Percentiles rank a stretch among this genome's conserved stretches.
Conservation (phyloP, 2,113 vertebrate genomes). For the Prionailurus bengalensis region DNA sequence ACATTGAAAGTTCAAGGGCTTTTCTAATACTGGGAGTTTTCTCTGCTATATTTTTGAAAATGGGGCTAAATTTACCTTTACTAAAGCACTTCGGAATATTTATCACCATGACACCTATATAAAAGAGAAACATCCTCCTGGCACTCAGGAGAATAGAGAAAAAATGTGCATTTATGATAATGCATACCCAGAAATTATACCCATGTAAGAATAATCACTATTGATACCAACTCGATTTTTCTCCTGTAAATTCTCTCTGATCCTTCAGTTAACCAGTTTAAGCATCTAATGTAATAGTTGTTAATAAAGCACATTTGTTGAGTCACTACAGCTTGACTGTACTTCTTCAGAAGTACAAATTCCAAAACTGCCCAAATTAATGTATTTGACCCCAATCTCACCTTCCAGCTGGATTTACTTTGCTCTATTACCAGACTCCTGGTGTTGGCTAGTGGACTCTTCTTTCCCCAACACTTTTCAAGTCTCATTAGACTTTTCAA, state of each 20-base stretch:
- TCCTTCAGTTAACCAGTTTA: neutral
- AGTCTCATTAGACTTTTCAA: neutral
- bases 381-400: neutral
- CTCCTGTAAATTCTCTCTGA: neutral
- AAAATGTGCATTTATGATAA: neutral
- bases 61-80: slow-evolving; percentile 26
- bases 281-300: neutral
- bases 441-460: neutral
- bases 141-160: neutral
- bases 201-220: neutral
- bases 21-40: neutral
- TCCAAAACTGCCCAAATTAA: neutral
- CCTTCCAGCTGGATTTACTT: neutral
- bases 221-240: neutral
- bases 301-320: neutral
- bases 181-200: neutral
- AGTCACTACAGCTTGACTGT: neutral
- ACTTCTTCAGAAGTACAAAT: neutral
- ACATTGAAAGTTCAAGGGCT: neutral
- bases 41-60: slow-evolving; percentile 1
- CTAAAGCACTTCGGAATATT: slow-evolving; percentile 30
- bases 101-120: neutral
- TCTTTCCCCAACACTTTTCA: neutral
- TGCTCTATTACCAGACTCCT: neutral
- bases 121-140: slow-evolving; percentile 3